phyloP scores from a whole-genome alignment of 2,113 vertebrate species.

The Hippoglossus stenolepis region DNA sequence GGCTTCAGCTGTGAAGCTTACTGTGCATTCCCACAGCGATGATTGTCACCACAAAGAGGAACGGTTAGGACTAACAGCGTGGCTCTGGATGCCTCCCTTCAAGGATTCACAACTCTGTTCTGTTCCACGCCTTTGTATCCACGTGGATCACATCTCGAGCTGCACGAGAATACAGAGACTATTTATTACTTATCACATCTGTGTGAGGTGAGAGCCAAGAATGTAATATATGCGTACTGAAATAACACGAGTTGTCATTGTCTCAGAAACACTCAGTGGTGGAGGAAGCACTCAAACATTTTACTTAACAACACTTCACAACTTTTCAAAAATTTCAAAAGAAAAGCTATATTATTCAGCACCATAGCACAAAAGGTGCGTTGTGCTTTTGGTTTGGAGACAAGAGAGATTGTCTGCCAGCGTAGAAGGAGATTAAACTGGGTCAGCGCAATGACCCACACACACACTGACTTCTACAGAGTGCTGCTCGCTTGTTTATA shows the following conservation, averaged over 20 bases:
- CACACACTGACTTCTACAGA: no score
- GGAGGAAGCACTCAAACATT: not conserved
- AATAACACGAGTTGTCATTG: not conserved
- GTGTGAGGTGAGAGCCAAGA: not conserved
- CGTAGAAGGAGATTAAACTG: no score
- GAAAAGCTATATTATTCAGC: no score
- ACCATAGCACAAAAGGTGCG: no score
- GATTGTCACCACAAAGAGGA: slow-evolving; percentile 45
- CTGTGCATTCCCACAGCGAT: slow-evolving; percentile 17
- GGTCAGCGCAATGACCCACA: no score
- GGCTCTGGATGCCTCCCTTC: not conserved
- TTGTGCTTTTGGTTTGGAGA: no score
- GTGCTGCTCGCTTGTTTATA: no score
- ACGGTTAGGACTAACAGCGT: slow-evolving; percentile 22
- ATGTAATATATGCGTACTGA: not conserved
- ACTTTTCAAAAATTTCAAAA: no score
- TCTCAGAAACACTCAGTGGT: not conserved
- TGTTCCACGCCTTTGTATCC: not conserved
- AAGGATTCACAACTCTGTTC: not conserved
- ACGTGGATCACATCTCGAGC: not conserved
- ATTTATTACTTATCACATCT: not conserved
- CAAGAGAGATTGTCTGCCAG: no score
- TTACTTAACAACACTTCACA: no score
- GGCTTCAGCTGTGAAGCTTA: slow-evolving; percentile 18
- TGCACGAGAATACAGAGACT: not conserved